phyloP scores from a whole-genome alignment of 2,888 invertebrate species.

The Xylota segnis region DNA sequence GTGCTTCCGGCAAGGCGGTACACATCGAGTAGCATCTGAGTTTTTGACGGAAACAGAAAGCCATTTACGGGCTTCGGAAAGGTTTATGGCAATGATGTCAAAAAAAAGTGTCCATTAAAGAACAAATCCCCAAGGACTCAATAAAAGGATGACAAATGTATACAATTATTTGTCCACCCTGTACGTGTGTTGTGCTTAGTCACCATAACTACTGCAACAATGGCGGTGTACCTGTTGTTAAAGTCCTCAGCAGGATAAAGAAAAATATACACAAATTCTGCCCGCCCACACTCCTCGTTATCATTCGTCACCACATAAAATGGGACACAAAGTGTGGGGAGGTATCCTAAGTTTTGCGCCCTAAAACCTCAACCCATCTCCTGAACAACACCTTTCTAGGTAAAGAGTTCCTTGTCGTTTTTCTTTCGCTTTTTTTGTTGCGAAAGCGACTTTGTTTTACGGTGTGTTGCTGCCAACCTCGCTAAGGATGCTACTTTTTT shows the following conservation, averaged over 20 bases:
- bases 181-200: background rate
- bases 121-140: too few species aligned
- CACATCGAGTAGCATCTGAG: too few species aligned
- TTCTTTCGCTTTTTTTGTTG: background rate
- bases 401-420: background rate
- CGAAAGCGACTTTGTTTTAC: background rate
- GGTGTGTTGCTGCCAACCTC: background rate
- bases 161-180: background rate
- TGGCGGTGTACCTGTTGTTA: slow-evolving; percentile 10
- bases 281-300: slow-evolving; percentile 1
- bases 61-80: too few species aligned
- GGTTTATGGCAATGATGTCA: too few species aligned
- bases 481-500: slow-evolving; percentile 1
- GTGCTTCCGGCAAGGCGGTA: too few species aligned
- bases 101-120: too few species aligned
- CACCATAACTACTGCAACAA: background rate
- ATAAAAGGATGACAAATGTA: background rate
- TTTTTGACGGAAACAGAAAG: too few species aligned
- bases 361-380: background rate
- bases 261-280: background rate
- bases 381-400: background rate
- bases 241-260: slow-evolving; percentile 6
- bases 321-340: background rate
- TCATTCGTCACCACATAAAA: background rate
- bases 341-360: background rate